Evolutionary conservation across 2,888 invertebrate genomes (phyloP), one percentile per base, ranked within the genome.

Genomic region (Eulithis prunata): DNA sequence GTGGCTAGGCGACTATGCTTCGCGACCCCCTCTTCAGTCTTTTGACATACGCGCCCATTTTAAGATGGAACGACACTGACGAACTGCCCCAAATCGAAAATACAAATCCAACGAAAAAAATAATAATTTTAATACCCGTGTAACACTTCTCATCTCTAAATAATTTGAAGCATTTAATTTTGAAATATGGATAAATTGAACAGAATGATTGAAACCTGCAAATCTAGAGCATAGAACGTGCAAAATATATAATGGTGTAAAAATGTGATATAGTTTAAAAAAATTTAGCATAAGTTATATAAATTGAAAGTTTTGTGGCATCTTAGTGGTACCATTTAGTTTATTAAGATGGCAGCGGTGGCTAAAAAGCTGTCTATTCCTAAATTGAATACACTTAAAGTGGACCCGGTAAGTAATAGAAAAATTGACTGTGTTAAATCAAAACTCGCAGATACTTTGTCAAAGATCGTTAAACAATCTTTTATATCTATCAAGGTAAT

Each of bases 21-120:
- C 80, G 75, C 88, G 86, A 88, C 89, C 88, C 87, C 85, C 81
- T 83, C 85, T 82, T 91, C 90, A 91, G 92, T 92, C 91, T 89
- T 91, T 91, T 91, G 92, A 89, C 90, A 88, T 89, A 86, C 92
- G 92, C 91, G 86, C 88, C 89, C 91, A 89, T 90, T 91, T 92
- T 91, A 88, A 91, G 87, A 90, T 91, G 89, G 85, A 90, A 90
- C 91, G 87, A 90, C 76, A 82, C 77, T 79, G 75, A 89, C 90
- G 89, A 91, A 88, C 80, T 83, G 79, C 78, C 83, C 79, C 74
- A 79, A 83, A 85, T 82, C 88, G 88, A 89, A 84, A 83, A 74
- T 70, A 71, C 73, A 62, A 70, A 68, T 67, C 71, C 75, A 71
- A 76, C 61, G 63, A 71, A 78, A 66, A 66, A 76, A 74, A 73